Base-by-base conservation (phyloP, 1,140 invertebrate species). In the Philotrypesis tridentata region DNA sequence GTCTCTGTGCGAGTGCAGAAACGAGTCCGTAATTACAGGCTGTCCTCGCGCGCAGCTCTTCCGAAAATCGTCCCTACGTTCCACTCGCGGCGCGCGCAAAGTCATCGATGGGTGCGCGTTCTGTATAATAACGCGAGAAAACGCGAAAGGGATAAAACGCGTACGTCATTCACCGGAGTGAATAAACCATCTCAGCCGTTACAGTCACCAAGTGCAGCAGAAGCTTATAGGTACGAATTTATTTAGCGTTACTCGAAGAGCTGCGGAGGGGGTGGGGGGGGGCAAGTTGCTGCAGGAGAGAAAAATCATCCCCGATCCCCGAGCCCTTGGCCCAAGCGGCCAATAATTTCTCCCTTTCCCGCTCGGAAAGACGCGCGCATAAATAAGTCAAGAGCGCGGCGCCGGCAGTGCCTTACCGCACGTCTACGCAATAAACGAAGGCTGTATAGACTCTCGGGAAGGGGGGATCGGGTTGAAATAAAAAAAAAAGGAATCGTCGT, bases 401-500 rank as follows among this genome's bases (percentile, higher is more conserved):
- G 43, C 48, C 21, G 7, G 21, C 6, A n/a, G 33, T 55, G 21
- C 48, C 48, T 14, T 55, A 4, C 17, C 37, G 37, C 12, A 11
- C 8, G 8, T 9, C 8, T 33, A 23, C 12, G n/a, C 40, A 79
- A 79, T 84, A 83, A 82, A 83, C 75, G 82, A 87, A 85, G 84
- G 83, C n/a, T n/a, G n/a, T n/a, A 70, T 23, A 27, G 40, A 37
- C 11, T 7, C 7, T 17, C n/a, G 11, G 0, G 0, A 9, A 86
- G 40, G 23, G 6, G 48, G 55, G 43, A 21, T 27, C n/a, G n/a
- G n/a, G 33, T 37, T 37, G 33, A 37, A 37, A 37, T 5, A 37
- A 37, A 37, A n/a, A n/a, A n/a, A n/a, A n/a, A n/a, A n/a, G n/a
- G n/a, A n/a, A 37, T 37, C 85, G 84, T 82, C 85, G 85, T 82